phyloP scores from a whole-genome alignment of 2,797 vertebrate genomes.

The Sebastes matsubarae region DNA sequence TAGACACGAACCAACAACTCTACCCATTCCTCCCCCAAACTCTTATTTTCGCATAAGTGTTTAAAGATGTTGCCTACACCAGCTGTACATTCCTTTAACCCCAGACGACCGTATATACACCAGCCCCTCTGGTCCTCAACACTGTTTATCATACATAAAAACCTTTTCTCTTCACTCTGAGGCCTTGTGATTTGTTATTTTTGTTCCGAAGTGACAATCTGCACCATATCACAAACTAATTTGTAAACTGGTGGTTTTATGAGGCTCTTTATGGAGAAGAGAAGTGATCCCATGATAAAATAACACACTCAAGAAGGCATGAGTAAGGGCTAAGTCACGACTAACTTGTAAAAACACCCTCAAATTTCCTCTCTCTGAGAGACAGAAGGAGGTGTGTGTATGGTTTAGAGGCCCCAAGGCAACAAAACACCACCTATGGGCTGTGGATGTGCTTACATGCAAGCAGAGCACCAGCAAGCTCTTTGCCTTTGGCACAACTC shows the following conservation, averaged over 20 bases:
- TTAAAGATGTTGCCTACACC: constrained; percentile 70
- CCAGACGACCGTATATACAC: constrained; percentile 13
- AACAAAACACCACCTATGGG: constrained; percentile 29
- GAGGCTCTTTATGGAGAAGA: background rate
- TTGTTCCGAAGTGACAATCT: background rate
- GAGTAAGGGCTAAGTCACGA: constrained; percentile 4
- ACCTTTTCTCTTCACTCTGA: constrained; percentile 5
- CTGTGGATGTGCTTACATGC: constrained; percentile 67
- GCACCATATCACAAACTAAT: background rate
- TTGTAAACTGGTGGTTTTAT: background rate
- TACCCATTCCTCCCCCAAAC: constrained; percentile 17
- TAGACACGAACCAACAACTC: constrained; percentile 30
- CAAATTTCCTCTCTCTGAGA: constrained; percentile 9
- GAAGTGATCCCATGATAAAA: background rate
- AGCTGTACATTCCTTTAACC: constrained; percentile 68
- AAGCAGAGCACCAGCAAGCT: constrained; percentile 44
- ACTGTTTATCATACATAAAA: constrained; percentile 20
- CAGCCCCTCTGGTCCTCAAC: background rate
- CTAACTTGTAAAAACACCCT: constrained; percentile 48
- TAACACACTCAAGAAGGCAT: background rate
- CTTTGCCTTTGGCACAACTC: constrained; percentile 18
- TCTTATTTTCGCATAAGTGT: constrained; percentile 60
- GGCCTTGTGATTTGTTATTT: background rate
- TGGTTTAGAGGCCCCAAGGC: constrained; percentile 20
- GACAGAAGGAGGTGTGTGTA: constrained; percentile 3